phyloP scores from a whole-genome alignment of 2,113 vertebrate genomes.

The Sminthopsis crassicaudata region DNA sequence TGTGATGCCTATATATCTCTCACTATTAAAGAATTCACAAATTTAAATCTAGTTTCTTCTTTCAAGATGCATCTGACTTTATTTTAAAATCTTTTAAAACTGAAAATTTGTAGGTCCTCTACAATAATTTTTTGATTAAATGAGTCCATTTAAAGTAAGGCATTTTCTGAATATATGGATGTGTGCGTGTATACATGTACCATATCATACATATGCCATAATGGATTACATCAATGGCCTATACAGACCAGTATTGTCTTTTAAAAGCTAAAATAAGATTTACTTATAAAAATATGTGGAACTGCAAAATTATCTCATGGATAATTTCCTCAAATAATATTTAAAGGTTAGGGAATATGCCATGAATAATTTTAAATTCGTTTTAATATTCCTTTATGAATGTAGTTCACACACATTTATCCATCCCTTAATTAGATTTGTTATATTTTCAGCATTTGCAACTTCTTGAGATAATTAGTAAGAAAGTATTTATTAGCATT shows the following conservation, averaged over 20 bases:
- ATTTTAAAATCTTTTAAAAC: slow-evolving; percentile 36
- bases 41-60: slow-evolving; percentile 26
- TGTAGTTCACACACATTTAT: slow-evolving; percentile 13
- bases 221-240: neutral
- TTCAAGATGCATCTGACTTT: slow-evolving; percentile 44
- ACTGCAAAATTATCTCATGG: slow-evolving; percentile 13
- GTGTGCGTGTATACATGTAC: neutral
- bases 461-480: neutral
- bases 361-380: neutral
- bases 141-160: neutral
- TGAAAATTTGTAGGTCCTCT: neutral
- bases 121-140: neutral
- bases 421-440: neutral
- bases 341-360: slow-evolving; percentile 21
- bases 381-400: slow-evolving; percentile 10
- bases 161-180: neutral
- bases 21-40: slow-evolving; percentile 31
- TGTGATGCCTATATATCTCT: slow-evolving; percentile 34
- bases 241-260: neutral
- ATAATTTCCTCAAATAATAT: slow-evolving; percentile 23
- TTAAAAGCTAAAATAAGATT: neutral
- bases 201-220: neutral
- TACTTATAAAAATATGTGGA: neutral
- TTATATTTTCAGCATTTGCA: neutral
- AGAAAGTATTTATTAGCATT: neutral